Percentiles rank a stretch among this genome's conserved stretches.
Conservation (phyloP, 2,113 vertebrate genomes). For the Atrichornis clamosus region DNA sequence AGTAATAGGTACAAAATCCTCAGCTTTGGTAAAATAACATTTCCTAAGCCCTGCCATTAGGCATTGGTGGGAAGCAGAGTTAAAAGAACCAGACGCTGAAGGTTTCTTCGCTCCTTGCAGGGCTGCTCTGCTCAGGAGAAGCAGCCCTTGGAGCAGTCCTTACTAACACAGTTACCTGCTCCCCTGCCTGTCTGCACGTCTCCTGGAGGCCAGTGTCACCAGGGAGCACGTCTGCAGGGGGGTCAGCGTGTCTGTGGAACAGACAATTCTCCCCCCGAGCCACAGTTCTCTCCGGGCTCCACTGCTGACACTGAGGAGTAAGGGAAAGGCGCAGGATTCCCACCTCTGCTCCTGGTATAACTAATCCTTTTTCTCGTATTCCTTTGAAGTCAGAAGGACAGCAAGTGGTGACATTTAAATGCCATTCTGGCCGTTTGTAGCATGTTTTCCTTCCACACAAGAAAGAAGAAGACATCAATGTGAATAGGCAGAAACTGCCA, state of each 20-base stretch:
- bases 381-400: background rate
- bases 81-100: background rate
- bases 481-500: background rate
- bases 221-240: rapidly evolving
- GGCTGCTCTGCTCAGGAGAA: background rate
- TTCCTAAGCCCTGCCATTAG: background rate
- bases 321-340: background rate
- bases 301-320: background rate
- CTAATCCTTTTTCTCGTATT: background rate
- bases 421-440: background rate
- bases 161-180: background rate
- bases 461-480: background rate
- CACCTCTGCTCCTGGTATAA: background rate
- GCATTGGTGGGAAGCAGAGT: background rate
- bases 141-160: background rate
- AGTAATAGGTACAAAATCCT: background rate
- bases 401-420: background rate
- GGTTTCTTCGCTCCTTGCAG: background rate
- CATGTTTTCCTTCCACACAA: background rate
- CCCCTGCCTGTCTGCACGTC: background rate
- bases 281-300: background rate
- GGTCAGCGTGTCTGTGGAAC: background rate
- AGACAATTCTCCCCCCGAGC: rapidly evolving
- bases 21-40: background rate
- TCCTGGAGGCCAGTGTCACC: background rate